phyloP scores from a whole-genome alignment of 2,113 vertebrate genomes.

The Pollachius pollachius region DNA sequence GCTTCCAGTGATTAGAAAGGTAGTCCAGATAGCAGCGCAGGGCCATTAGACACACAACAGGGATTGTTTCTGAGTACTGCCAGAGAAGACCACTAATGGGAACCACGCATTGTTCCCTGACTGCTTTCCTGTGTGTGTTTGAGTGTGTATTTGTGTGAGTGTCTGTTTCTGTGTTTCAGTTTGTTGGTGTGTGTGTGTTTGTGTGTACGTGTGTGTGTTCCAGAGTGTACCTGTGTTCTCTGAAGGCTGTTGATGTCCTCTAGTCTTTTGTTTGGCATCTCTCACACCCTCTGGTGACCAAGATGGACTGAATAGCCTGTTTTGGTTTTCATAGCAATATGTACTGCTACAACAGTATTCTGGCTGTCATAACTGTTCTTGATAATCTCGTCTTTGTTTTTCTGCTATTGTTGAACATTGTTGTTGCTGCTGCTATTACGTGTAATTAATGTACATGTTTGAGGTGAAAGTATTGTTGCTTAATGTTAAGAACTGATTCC shows the following conservation, averaged over 20 bases:
- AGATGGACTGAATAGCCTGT: constrained; percentile 55
- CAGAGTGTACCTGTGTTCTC: constrained; percentile 34
- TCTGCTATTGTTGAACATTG: too few relatives aligned
- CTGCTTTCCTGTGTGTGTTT: constrained; percentile 27
- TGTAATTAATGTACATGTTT: too few relatives aligned
- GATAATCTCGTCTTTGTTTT: too few relatives aligned
- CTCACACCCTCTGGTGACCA: constrained; percentile 40
- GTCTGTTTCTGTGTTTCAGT: constrained; percentile 12
- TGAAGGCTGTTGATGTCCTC: constrained; percentile 45
- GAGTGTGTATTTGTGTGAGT: constrained; percentile 24
- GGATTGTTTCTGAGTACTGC: constrained; percentile 59
- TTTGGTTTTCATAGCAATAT: constrained; percentile 64
- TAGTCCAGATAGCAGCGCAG: constrained; percentile 42
- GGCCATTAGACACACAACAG: constrained; percentile 52
- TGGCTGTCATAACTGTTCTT: constrained; percentile 5
- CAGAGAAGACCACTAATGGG: constrained; percentile 61
- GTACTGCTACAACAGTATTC: constrained; percentile 58
- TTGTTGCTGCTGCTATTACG: too few relatives aligned
- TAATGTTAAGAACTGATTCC: too few relatives aligned
- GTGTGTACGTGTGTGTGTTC: constrained; percentile 23
- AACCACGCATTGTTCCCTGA: constrained; percentile 57
- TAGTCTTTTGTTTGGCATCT: constrained; percentile 49
- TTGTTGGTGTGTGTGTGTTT: constrained; percentile 10
- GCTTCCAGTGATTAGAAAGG: constrained; percentile 39
- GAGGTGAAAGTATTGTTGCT: too few relatives aligned